Conservation (phyloP, 2,797 vertebrate genomes). For the Xerus rutilus region DNA sequence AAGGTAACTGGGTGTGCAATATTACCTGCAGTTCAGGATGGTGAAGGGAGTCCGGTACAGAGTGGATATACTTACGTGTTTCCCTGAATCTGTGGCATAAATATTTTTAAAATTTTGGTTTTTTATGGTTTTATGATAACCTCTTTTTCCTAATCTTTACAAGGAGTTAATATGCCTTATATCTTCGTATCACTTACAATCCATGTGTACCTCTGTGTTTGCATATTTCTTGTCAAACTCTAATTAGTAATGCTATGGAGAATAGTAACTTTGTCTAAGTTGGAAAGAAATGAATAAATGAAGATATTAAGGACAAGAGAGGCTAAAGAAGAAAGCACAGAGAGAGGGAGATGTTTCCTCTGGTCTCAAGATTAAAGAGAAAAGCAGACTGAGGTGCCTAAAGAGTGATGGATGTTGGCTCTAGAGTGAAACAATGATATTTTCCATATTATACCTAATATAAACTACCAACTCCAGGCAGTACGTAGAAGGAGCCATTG, state of each 20-base stretch:
- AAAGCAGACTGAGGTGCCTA: not conserved
- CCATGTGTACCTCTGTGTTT: not conserved
- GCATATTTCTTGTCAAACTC: not conserved
- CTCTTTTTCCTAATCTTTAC: not conserved
- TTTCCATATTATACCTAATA: too few species aligned
- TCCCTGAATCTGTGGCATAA: not conserved
- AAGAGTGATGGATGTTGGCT: not conserved
- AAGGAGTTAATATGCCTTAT: not conserved
- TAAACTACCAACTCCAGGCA: not conserved
- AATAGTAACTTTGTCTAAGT: not conserved
- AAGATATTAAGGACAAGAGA: not conserved
- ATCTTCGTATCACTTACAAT: not conserved
- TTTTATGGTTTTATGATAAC: not conserved
- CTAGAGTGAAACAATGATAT: not conserved
- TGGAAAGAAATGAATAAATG: not conserved
- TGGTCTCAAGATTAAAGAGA: not conserved
- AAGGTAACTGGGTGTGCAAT: not conserved
- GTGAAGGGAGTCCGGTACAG: accelerated
- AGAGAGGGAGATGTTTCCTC: not conserved
- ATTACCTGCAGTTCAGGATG: not conserved
- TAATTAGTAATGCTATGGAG: not conserved
- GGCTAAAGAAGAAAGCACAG: not conserved
- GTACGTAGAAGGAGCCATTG: not conserved
- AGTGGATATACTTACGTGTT: too few species aligned
- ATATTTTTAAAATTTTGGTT: not conserved